Evolutionary conservation across 1,140 invertebrate genomes (phyloP).

Genomic region (Calephelis nemesis): DNA sequence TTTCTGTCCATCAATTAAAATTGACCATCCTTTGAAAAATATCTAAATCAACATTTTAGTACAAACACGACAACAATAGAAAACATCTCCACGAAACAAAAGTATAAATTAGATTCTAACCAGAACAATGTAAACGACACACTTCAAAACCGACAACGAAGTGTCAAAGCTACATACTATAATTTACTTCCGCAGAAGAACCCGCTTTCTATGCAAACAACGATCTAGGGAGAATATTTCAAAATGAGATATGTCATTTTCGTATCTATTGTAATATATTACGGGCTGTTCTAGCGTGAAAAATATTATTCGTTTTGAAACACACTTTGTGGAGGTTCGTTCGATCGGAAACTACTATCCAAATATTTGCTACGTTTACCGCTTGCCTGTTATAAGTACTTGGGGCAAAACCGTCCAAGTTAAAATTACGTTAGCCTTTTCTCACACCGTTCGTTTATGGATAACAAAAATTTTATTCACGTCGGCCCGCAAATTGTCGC

Average conservation of each 20-base stretch:
- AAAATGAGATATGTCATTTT: conserved; percentile 26
- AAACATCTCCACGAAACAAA: conserved; percentile 17
- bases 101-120: conserved; percentile 22
- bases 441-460: conserved; percentile 27
- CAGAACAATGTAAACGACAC: conserved; percentile 24
- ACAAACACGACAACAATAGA: background rate
- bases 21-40: too few relatives aligned
- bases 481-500: conserved; percentile 36
- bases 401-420: conserved; percentile 45
- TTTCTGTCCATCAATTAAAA: too few relatives aligned
- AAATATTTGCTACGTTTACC: conserved; percentile 64
- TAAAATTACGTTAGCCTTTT: conserved; percentile 43
- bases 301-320: conserved; percentile 10
- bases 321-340: conserved; percentile 23
- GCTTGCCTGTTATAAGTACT: conserved; percentile 57
- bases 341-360: conserved; percentile 35
- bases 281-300: conserved; percentile 27
- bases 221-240: conserved; percentile 25
- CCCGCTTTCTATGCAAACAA: conserved; percentile 10
- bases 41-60: too few relatives aligned
- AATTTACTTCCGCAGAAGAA: conserved; percentile 10
- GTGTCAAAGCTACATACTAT: conserved; percentile 34
- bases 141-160: conserved; percentile 26
- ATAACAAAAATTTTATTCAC: conserved; percentile 39
- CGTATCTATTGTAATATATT: conserved; percentile 29